Base-by-base conservation (phyloP, 2,797 vertebrate species). In the Squalus acanthias region DNA sequence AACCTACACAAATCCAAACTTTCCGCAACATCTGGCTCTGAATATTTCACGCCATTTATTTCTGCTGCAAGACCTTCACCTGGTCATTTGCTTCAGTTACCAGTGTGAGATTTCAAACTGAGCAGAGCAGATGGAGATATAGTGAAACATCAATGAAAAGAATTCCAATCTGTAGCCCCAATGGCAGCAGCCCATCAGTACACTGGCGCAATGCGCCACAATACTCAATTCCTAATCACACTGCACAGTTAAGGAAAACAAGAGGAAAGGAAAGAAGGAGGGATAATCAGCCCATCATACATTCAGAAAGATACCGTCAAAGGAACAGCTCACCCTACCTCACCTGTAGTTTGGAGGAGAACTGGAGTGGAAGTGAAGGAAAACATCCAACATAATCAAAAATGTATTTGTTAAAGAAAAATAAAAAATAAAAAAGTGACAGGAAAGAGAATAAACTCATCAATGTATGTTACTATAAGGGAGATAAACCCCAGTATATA, bases 31-130 rank as follows among this genome's bases (percentile, higher is more conserved):
- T 92, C 33, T 39, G 87, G 50, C 26, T 89, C 26, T 60, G 50
- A 89, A 92, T 65, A 92, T 92, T 67, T 92, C 15, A 92, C 63
- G 33, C 63, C 63, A n/a, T 92, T 92, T 92, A 65, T 67, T 65
- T 22, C n/a, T 67, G 33, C 17, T 39, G 89, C 63, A 65, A 92
- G 89, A 67, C 2, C 15, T 65, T 22, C 89, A 85, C 63, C 33
- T 39, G 89, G 60, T 91, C 89, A 92, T 92, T 67, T 92, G 17
- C 60, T 39, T 85, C 82, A 85, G 39, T 50, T 85, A 50, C 82
- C 46, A 85, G 46, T 67, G 89, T 22, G 63, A 20, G 6, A 63
- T 39, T 67, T 7, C 82, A 85, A 60, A 63, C 88, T 17, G 57
- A 63, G 13, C 0, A 17, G 10, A 89, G 53, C 53, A 89, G 87